Evolutionary conservation across 2,113 vertebrate genomes (phyloP).

Genomic region (Butorides virescens): DNA sequence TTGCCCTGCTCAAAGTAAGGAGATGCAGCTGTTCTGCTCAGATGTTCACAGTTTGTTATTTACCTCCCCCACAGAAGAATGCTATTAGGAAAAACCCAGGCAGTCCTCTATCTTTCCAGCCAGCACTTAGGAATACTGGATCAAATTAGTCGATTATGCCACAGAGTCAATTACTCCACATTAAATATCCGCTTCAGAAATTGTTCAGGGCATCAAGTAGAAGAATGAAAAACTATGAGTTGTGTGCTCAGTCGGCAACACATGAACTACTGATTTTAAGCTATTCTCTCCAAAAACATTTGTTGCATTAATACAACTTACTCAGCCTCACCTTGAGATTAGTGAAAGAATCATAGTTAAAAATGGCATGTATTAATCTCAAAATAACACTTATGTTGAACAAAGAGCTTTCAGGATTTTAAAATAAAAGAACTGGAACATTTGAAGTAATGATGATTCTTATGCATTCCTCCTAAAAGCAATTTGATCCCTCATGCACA

Average conservation of each 20-base stretch:
- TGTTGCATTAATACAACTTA: constrained; percentile 43
- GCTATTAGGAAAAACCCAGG: not conserved
- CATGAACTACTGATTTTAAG: constrained; percentile 53
- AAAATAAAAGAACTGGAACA: not conserved
- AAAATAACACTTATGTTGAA: constrained; percentile 22
- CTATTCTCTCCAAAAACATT: constrained; percentile 74
- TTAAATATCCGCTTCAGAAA: not conserved
- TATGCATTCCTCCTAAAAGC: not conserved
- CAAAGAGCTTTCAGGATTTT: not conserved
- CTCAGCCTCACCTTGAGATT: constrained; percentile 14
- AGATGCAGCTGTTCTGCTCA: not conserved
- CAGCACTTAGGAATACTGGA: not conserved
- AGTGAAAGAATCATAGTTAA: constrained; percentile 14
- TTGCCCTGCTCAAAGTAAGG: not conserved
- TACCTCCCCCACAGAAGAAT: not conserved
- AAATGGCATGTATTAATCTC: constrained; percentile 25
- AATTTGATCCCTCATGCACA: not conserved
- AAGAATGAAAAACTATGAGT: constrained; percentile 82
- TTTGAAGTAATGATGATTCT: not conserved
- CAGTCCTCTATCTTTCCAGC: not conserved
- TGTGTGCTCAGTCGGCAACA: constrained; percentile 59
- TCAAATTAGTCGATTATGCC: not conserved
- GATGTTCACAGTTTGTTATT: not conserved
- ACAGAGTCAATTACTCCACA: not conserved
- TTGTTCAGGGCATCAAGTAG: not conserved